Conservation (phyloP, 2,888 invertebrate genomes). For the Pseudolycoriella hygida region DNA sequence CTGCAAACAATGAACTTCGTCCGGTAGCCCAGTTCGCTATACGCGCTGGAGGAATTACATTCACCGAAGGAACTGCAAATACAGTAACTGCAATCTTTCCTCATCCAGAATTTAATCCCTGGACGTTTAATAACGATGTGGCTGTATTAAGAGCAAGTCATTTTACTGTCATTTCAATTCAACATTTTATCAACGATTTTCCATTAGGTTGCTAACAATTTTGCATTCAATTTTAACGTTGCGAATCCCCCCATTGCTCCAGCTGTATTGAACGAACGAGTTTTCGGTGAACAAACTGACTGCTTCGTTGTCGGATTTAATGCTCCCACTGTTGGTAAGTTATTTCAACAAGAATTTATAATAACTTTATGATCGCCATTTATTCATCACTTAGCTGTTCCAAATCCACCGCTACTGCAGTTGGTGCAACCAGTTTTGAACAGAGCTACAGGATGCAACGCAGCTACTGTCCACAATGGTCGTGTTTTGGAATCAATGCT, state of each 20-base stretch:
- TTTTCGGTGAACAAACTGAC: constrained; percentile 4
- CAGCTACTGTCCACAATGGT: constrained; percentile 1
- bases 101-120: constrained; percentile 9
- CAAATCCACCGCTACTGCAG: neutral
- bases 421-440: constrained; percentile 3
- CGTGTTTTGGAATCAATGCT: constrained; percentile 6
- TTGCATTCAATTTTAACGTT: constrained; percentile 4
- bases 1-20: neutral
- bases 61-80: neutral
- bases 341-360: neutral
- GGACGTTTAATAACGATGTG: constrained; percentile 9
- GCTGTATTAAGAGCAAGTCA: constrained; percentile 10
- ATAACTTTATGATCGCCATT: too few species aligned
- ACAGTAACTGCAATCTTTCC: constrained; percentile 7
- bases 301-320: constrained; percentile 10
- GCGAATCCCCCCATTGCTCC: constrained; percentile 6
- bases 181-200: neutral
- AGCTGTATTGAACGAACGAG: constrained; percentile 7
- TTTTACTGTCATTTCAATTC: too few species aligned
- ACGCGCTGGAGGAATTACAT: neutral
- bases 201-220: neutral
- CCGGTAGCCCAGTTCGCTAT: neutral
- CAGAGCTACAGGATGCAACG: constrained; percentile 7
- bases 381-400: neutral
- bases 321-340: neutral